These are phyloP conservation scores for Melanaphis sacchari DNA, from an alignment of 1,140 invertebrate genomes.

Conservation along the genomic window DNA sequence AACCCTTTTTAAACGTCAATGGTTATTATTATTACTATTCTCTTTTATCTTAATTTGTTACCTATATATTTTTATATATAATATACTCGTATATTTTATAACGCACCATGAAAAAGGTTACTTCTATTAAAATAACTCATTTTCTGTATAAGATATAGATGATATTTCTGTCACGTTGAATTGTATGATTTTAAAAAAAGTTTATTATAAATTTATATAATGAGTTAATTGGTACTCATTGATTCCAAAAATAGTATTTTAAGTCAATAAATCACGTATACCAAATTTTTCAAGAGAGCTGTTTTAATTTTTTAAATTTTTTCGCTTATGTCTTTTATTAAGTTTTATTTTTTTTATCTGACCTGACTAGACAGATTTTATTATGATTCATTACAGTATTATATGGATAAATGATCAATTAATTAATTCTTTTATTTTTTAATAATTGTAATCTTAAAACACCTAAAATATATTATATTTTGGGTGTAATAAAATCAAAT, in stretches of 20 bases:
- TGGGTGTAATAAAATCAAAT: too few relatives aligned
- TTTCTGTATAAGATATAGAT: neutral
- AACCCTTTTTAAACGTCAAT: neutral
- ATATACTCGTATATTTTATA: neutral
- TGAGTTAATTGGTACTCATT: too few relatives aligned
- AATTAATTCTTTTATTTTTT: neutral
- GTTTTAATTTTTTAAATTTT: neutral
- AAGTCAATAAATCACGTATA: neutral
- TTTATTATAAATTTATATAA: neutral
- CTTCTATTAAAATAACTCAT: neutral
- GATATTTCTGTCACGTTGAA: neutral
- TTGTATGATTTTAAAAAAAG: neutral
- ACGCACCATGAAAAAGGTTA: neutral
- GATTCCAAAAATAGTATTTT: neutral
- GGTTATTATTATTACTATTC: constrained; percentile 8
- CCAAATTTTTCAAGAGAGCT: neutral
- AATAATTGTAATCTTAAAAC: neutral
- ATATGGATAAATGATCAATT: neutral
- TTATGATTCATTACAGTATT: neutral
- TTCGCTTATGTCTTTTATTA: too few relatives aligned
- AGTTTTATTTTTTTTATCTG: too few relatives aligned
- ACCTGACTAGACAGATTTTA: neutral
- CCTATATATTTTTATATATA: neutral
- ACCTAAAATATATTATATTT: too few relatives aligned
- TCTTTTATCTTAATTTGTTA: constrained; percentile 5